phyloP scores from a whole-genome alignment of 2,888 invertebrate species.

The Miltochrista miniata region DNA sequence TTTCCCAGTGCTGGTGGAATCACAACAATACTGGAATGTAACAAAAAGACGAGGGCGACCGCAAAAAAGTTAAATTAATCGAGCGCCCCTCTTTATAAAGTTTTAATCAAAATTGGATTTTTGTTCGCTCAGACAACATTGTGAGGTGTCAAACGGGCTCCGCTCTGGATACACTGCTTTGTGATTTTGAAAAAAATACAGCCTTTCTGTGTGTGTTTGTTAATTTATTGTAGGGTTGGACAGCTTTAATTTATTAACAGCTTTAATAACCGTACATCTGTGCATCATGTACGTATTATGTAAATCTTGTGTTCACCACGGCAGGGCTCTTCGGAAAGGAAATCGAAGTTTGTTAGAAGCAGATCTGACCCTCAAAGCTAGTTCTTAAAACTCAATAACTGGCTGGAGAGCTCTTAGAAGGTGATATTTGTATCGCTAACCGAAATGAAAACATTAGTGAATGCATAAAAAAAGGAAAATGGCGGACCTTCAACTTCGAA shows the following conservation, averaged over 20 bases:
- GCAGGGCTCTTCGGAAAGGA: too few relatives aligned
- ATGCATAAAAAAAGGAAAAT: too few relatives aligned
- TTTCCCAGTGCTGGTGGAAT: slow-evolving; percentile 20
- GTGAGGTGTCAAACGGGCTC: slow-evolving; percentile 35
- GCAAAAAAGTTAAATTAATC: slow-evolving; percentile 64
- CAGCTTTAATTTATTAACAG: background rate
- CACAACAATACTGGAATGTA: slow-evolving; percentile 23
- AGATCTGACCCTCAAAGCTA: too few relatives aligned
- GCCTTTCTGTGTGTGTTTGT: slow-evolving; percentile 14
- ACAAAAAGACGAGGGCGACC: slow-evolving; percentile 25
- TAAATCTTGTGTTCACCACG: too few relatives aligned
- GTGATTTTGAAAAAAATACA: slow-evolving; percentile 19
- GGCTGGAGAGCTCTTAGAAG: too few relatives aligned
- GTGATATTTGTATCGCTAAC: too few relatives aligned
- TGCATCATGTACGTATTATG: background rate
- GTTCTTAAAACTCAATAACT: too few relatives aligned
- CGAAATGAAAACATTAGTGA: too few relatives aligned
- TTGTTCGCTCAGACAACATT: slow-evolving; percentile 36
- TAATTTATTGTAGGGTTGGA: background rate
- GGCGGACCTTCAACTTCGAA: too few relatives aligned
- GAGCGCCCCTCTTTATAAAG: slow-evolving; percentile 48
- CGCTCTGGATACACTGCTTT: slow-evolving; percentile 17
- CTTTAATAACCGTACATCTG: background rate
- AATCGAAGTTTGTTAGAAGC: too few relatives aligned
- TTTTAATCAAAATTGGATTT: slow-evolving; percentile 62